Evolutionary conservation across 2,888 invertebrate species (phyloP).

Genomic region (Harpalus rubripes): DNA sequence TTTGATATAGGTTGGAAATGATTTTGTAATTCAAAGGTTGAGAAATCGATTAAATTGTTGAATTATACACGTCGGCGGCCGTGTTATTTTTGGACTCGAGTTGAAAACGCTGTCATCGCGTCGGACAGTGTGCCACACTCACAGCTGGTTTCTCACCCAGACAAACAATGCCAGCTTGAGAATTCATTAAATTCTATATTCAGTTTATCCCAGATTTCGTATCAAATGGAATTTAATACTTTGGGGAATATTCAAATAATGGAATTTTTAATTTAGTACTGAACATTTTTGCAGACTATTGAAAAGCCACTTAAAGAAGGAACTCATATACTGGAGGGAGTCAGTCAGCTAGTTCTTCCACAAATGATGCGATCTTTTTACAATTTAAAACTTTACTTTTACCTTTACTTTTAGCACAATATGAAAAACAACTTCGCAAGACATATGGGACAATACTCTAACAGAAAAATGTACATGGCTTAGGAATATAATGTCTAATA

Average conservation of each 20-base stretch:
- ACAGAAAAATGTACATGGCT: no score
- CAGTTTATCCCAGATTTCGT: neutral
- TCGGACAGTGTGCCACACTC: conserved; percentile 9
- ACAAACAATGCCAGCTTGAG: conserved; percentile 10
- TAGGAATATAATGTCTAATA: no score
- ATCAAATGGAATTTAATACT: conserved; percentile 15
- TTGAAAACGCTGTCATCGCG: conserved; percentile 34
- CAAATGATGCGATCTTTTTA: no score
- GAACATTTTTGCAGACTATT: no score
- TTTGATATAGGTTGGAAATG: conserved; percentile 8
- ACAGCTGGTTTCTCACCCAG: no score
- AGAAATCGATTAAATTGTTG: conserved; percentile 30
- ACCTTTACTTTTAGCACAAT: no score
- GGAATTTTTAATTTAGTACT: neutral
- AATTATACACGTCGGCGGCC: conserved; percentile 25
- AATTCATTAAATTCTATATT: conserved; percentile 27
- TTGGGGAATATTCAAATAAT: neutral
- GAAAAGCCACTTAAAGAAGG: no score
- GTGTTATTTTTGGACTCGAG: conserved; percentile 41
- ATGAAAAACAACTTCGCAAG: no score
- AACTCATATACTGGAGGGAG: no score
- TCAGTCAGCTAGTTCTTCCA: no score
- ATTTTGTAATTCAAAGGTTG: conserved; percentile 37
- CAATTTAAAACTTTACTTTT: no score
- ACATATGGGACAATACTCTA: no score